A percentile compares a stretch with the other conserved stretches of the same genome.
These are phyloP conservation scores for Atta colombica DNA, from an alignment of 1,140 invertebrate genomes.

Conservation along the genomic window DNA sequence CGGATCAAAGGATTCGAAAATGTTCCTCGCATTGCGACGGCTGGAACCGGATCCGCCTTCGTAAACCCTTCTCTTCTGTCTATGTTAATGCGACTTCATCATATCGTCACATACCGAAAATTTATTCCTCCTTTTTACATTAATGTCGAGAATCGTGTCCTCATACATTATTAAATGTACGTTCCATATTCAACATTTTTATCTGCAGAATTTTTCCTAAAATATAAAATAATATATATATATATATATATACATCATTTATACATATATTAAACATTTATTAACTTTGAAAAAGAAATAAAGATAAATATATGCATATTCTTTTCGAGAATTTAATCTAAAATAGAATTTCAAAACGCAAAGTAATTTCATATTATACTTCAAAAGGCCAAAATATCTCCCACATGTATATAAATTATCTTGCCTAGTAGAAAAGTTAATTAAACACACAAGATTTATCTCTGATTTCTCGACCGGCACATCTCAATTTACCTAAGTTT, in stretches of 20 bases:
- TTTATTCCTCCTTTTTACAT: conserved; percentile 35
- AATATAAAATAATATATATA: not conserved
- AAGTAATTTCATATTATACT: not conserved
- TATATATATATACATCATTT: not conserved
- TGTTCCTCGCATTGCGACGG: conserved; percentile 60
- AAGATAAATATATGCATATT: conserved; percentile 6
- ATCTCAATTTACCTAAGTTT: conserved; percentile 46
- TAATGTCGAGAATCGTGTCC: conserved; percentile 26
- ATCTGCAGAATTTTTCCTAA: not conserved
- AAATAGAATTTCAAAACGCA: not conserved
- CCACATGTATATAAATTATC: conserved; percentile 26
- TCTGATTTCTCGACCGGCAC: conserved; percentile 12
- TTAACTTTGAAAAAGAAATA: not conserved
- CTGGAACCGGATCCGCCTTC: conserved; percentile 56
- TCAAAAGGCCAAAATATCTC: not conserved
- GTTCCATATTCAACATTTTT: not conserved
- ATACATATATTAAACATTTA: not conserved
- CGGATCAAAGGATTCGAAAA: conserved; percentile 69
- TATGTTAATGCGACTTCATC: conserved; percentile 59
- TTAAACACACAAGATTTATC: conserved; percentile 38
- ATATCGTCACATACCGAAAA: conserved; percentile 24
- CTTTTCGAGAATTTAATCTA: not conserved
- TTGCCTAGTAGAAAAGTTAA: not conserved
- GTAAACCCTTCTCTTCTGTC: conserved; percentile 44
- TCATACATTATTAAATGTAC: conserved; percentile 28